phyloP scores from a whole-genome alignment of 2,797 vertebrate species.

The Phylloscopus collybita region DNA sequence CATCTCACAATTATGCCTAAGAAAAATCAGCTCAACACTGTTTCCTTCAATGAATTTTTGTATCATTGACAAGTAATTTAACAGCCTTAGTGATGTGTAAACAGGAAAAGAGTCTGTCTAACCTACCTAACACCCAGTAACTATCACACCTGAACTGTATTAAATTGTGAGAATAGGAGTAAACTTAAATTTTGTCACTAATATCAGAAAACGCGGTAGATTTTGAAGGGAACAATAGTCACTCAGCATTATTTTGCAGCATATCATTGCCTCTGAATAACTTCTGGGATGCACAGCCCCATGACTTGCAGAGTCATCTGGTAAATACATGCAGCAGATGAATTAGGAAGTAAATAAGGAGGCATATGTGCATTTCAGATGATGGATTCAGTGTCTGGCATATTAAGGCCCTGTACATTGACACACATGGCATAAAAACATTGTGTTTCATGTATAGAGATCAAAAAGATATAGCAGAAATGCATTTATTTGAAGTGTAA shows the following conservation, averaged over 20 bases:
- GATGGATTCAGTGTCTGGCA: neutral
- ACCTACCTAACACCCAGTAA: neutral
- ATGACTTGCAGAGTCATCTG: neutral
- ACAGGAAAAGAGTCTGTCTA: neutral
- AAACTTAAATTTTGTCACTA: neutral
- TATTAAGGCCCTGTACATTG: neutral
- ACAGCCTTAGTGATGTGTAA: neutral
- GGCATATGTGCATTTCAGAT: neutral
- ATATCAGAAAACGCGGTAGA: neutral
- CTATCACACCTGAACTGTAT: neutral
- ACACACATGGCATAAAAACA: neutral
- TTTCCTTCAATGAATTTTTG: neutral
- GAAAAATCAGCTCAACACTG: neutral
- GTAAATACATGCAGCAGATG: neutral
- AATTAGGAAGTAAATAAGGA: slow-evolving; percentile 1
- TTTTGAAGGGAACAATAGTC: neutral
- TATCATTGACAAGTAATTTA: neutral
- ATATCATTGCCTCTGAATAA: neutral
- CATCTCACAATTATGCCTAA: neutral
- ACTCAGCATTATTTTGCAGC: neutral
- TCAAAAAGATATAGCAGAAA: neutral
- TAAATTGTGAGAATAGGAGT: neutral
- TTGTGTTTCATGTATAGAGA: neutral
- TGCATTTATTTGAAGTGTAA: neutral
- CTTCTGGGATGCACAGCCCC: neutral